Conservation (phyloP, 2,888 invertebrate species). For the Lithophane ornitopus region DNA sequence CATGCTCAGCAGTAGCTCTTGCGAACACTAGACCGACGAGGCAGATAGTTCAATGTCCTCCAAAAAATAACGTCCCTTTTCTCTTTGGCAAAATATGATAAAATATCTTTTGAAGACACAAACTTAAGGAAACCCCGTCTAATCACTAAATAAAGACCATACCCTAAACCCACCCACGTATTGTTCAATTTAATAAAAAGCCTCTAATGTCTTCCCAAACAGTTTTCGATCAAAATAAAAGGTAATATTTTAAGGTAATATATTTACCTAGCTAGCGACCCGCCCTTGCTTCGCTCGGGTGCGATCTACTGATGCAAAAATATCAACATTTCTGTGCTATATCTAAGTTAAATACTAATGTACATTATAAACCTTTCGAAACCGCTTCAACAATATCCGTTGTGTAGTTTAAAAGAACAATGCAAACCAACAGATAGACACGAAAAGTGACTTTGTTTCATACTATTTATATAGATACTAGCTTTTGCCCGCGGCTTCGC, state of each 20-base stretch:
- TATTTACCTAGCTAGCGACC: conserved; percentile 10
- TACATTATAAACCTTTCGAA: not conserved
- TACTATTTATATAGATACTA: no score
- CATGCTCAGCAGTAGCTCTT: no score
- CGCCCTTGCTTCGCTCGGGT: not conserved
- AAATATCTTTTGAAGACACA: not conserved
- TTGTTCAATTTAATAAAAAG: conserved; percentile 25
- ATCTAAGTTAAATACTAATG: no score
- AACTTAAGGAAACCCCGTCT: conserved; percentile 19
- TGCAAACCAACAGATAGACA: not conserved
- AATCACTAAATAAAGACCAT: conserved; percentile 24
- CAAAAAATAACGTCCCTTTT: not conserved
- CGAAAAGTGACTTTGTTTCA: no score
- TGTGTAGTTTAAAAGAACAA: no score
- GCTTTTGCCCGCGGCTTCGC: not conserved
- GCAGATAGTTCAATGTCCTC: not conserved
- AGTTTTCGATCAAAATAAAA: conserved; percentile 35
- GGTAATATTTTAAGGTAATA: conserved; percentile 40
- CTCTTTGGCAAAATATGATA: not conserved
- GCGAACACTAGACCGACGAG: no score
- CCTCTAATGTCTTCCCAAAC: conserved; percentile 40
- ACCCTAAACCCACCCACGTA: not conserved
- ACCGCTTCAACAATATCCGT: not conserved
- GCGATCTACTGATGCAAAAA: not conserved
- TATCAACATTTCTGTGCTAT: not conserved